Evolutionary conservation across 2,797 vertebrate species (phyloP).

Genomic region (Enoplosus armatus): DNA sequence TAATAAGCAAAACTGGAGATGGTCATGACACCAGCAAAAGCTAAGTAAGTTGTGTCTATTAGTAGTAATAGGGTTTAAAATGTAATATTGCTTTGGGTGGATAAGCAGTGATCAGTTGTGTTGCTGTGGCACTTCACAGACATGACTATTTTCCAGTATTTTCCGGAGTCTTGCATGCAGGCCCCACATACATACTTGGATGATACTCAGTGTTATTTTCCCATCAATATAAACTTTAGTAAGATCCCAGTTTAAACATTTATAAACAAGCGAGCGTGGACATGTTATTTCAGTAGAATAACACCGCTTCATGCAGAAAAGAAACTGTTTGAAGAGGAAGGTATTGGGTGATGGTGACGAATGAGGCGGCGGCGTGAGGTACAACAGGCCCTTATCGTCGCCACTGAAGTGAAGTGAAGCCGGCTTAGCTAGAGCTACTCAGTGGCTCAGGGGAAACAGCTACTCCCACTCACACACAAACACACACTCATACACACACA

Average conservation of each 20-base stretch:
- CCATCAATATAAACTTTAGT: conserved; percentile 71
- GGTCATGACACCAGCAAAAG: conserved; percentile 33
- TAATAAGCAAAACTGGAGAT: conserved; percentile 38
- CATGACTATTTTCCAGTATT: conserved; percentile 31
- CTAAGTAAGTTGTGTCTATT: conserved; percentile 31
- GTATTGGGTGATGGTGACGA: conserved; percentile 50
- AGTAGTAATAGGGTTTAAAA: conserved; percentile 56
- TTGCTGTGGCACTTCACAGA: conserved; percentile 63
- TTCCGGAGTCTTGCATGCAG: conserved; percentile 47
- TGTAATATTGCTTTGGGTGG: conserved; percentile 46
- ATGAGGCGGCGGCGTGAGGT: conserved; percentile 34
- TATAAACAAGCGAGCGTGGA: conserved; percentile 75
- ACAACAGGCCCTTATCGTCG: conserved; percentile 44
- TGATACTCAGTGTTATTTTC: conserved; percentile 37
- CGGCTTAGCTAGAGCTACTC: conserved; percentile 45
- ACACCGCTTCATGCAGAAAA: conserved; percentile 32
- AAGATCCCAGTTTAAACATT: conserved; percentile 71
- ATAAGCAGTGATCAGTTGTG: conserved; percentile 45
- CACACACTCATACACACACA: conserved; percentile 21
- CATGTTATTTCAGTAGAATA: conserved; percentile 68
- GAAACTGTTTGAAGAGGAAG: conserved; percentile 43
- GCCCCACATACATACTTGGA: conserved; percentile 44
- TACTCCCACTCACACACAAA: conserved; percentile 35
- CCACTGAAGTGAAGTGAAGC: conserved; percentile 33
- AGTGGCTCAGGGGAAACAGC: conserved; percentile 50